Base-by-base conservation (phyloP, 2,797 vertebrate species). In the Cyprinella venusta region DNA sequence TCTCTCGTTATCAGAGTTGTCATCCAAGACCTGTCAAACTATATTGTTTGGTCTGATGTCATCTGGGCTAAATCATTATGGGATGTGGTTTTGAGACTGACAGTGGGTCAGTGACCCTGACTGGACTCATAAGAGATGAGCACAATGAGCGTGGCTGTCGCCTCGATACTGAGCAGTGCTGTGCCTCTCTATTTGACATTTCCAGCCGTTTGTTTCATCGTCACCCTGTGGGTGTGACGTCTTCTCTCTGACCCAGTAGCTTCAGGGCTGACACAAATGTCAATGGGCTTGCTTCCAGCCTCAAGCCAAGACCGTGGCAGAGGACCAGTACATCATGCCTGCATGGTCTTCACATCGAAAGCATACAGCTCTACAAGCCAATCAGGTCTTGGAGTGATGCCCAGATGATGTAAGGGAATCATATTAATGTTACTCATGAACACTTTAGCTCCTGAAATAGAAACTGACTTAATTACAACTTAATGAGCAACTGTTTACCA, bases 181-280 rank as follows among this genome's bases (percentile, higher is more conserved):
- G 30, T 16, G 42, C 52, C 42, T 77, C 61, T 84, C 67, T 67
- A 79, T 42, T 61, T 86, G 87, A 88, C 87, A 88, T 87, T 88
- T 82, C 68, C 72, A 52, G 68, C 76, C 76, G 15, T 82, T 86
- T 86, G 86, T 80, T 86, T 85, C 65, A 80, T 82, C 81, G 59
- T 79, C 71, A 69, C 68, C 81, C 81, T 59, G 61, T 52, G 86
- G 85, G 54, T 65, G 83, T 76, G 87, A 81, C 54, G 56, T 84
- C 59, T 65, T 76, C 67, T 71, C 56, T 21, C 18, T 67, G 85
- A 87, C 86, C 86, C 64, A 36, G 24, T 30, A 45, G 79, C 83
- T 85, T 71, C 33, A 76, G 72, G 81, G 74, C 68, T 68, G 33
- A 21, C 61, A 71, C 77, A 87, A 89, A 87, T 88, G 85, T 86